Evolutionary conservation across 2,113 vertebrate species (phyloP).

Genomic region (Anarhynchus alexandrinus): DNA sequence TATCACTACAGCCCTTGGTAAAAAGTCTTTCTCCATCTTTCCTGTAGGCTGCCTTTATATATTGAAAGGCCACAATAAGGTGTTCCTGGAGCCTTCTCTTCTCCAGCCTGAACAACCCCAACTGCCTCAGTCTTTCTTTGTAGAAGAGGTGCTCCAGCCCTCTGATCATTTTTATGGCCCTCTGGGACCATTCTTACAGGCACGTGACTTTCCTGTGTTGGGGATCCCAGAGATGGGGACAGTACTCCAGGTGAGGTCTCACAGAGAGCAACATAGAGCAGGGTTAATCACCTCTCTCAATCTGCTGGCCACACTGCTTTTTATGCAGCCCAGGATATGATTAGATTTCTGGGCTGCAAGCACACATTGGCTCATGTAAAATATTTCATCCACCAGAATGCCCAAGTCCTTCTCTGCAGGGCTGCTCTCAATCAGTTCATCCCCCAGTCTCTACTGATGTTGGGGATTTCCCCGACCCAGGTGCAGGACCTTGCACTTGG

Average conservation of each 20-base stretch:
- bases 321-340: background rate
- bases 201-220: fast-evolving
- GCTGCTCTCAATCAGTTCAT: background rate
- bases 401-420: background rate
- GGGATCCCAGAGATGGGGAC: fast-evolving
- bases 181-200: background rate
- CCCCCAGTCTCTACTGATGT: background rate
- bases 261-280: background rate
- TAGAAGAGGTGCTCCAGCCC: background rate
- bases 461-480: background rate
- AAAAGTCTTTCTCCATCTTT: background rate
- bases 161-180: background rate
- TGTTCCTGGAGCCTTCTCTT: background rate
- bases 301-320: background rate
- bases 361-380: background rate
- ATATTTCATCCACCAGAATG: background rate
- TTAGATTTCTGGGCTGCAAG: background rate
- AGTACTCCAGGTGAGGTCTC: background rate
- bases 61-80: background rate
- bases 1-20: background rate
- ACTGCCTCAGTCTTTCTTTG: background rate
- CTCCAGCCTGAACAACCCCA: background rate
- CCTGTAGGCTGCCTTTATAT: background rate
- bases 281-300: background rate
- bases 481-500: background rate